phyloP scores from a whole-genome alignment of 2,797 vertebrate genomes.

The Tiaroga cobitis region DNA sequence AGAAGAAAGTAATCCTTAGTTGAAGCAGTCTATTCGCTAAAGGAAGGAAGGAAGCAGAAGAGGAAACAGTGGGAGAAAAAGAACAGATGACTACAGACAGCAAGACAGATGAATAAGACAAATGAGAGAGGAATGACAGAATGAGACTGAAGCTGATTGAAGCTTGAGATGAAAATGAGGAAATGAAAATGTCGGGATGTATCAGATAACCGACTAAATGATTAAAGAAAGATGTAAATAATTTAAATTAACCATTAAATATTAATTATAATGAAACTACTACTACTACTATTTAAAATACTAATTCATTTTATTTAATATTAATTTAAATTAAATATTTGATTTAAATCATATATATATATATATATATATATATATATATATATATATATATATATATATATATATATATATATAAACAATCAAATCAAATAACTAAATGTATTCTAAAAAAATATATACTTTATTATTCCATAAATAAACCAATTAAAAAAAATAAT shows the following conservation, averaged over 20 bases:
- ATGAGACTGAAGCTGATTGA: slow-evolving; percentile 60
- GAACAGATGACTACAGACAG: slow-evolving; percentile 20
- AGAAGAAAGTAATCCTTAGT: slow-evolving; percentile 20
- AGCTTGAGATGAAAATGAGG: slow-evolving; percentile 61
- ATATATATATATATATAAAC: too few species aligned
- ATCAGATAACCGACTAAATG: not conserved
- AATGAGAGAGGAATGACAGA: slow-evolving; percentile 40
- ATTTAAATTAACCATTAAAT: not conserved
- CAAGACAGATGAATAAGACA: not conserved
- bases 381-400: too few species aligned
- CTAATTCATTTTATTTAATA: too few species aligned
- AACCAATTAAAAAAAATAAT: not conserved
- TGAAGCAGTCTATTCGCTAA: slow-evolving; percentile 24
- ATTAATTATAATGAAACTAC: not conserved
- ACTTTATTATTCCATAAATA: not conserved
- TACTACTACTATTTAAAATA: not conserved
- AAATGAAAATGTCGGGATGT: not conserved
- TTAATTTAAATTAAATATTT: too few species aligned
- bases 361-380: too few species aligned
- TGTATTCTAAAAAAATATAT: not conserved
- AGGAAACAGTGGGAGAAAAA: slow-evolving; percentile 39
- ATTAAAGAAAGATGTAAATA: not conserved
- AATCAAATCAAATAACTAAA: not conserved
- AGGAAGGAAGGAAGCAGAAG: slow-evolving; percentile 1
- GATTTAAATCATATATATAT: too few species aligned